Evolutionary conservation across 2,888 invertebrate species (phyloP).

Genomic region (Mythimna vitellina): DNA sequence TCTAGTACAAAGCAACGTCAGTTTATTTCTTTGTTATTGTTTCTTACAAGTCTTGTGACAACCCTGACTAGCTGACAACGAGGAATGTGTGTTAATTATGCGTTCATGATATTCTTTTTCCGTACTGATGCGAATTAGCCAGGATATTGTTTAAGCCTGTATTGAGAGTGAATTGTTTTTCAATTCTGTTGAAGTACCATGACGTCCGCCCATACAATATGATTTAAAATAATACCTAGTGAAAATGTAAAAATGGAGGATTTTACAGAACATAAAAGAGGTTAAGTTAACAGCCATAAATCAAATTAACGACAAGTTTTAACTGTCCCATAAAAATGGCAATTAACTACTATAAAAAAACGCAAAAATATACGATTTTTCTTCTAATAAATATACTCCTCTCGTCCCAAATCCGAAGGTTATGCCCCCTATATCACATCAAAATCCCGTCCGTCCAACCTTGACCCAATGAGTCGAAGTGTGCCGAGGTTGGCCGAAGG

Average conservation of each 20-base stretch:
- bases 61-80: slow-evolving; percentile 43
- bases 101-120: slow-evolving; percentile 64
- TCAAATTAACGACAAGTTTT: slow-evolving; percentile 7
- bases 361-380: background rate
- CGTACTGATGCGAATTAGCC: slow-evolving; percentile 46
- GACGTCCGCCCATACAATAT: slow-evolving; percentile 3
- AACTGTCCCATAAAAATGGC: slow-evolving; percentile 12
- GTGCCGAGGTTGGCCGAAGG: slow-evolving; percentile 76
- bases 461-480: slow-evolving; percentile 78
- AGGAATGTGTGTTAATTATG: slow-evolving; percentile 71
- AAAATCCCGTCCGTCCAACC: slow-evolving; percentile 68
- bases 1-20: background rate
- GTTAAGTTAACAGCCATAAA: slow-evolving; percentile 16
- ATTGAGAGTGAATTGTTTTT: slow-evolving; percentile 7
- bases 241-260: background rate
- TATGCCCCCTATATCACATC: slow-evolving; percentile 30
- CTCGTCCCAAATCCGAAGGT: slow-evolving; percentile 53
- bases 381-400: slow-evolving; percentile 25
- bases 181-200: background rate
- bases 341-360: background rate
- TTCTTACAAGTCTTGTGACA: slow-evolving; percentile 11
- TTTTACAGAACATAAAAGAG: slow-evolving; percentile 3
- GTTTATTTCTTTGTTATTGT: background rate
- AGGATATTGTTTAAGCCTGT: slow-evolving; percentile 39
- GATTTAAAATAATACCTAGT: background rate